phyloP scores from a whole-genome alignment of 2,113 vertebrate species.

The Oriolus oriolus region DNA sequence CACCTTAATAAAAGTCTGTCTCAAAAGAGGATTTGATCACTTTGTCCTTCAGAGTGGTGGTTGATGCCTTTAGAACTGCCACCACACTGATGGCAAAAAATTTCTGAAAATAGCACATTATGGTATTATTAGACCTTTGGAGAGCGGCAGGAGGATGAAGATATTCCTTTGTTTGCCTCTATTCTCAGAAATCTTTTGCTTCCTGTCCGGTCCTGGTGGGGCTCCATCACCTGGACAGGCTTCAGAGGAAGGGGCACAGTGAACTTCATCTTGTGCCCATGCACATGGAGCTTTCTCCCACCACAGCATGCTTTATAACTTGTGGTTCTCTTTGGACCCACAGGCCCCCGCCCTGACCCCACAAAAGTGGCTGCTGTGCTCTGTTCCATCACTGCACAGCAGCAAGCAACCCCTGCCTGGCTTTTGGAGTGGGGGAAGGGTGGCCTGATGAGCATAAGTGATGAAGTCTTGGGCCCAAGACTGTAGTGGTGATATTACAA shows the following conservation, averaged over 20 bases:
- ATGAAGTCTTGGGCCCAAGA: neutral
- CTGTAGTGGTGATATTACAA: neutral
- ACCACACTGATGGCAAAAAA: neutral
- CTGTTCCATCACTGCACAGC: neutral
- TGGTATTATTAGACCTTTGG: neutral
- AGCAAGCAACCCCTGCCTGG: neutral
- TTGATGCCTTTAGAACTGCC: neutral
- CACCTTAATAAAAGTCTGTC: neutral
- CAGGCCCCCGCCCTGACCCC: accelerated
- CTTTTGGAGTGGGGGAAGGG: neutral
- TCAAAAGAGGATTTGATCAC: neutral
- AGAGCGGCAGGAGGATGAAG: neutral
- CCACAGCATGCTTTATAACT: neutral
- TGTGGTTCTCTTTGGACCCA: neutral
- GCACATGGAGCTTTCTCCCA: neutral
- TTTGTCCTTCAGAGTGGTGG: neutral
- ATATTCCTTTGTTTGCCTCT: neutral
- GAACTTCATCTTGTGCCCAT: neutral
- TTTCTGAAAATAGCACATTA: neutral
- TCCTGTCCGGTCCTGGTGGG: neutral
- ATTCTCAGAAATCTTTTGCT: neutral
- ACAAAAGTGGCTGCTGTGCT: neutral
- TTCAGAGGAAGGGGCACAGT: neutral
- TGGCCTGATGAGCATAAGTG: neutral
- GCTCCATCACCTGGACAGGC: neutral